phyloP scores from a whole-genome alignment of 2,113 vertebrate genomes.

The Saguinus imperator region DNA sequence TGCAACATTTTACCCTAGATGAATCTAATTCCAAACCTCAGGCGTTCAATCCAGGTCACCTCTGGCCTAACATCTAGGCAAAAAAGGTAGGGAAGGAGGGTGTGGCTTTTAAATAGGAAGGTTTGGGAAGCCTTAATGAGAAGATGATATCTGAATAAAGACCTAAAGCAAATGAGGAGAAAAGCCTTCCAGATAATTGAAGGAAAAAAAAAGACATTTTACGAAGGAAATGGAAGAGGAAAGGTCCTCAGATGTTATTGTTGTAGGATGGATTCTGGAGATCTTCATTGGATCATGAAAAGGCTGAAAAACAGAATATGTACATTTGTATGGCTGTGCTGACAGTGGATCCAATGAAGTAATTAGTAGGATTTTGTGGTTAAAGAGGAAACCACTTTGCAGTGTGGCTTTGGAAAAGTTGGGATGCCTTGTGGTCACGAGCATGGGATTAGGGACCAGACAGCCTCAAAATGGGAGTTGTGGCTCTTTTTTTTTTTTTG shows the following conservation, averaged over 20 bases:
- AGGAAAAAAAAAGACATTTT: background rate
- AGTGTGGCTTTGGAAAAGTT: rapidly evolving
- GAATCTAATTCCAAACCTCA: background rate
- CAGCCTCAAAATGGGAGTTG: background rate
- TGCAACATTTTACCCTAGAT: rapidly evolving
- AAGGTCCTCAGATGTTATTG: background rate
- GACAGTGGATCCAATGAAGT: background rate
- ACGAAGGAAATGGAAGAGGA: background rate
- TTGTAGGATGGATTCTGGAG: too few relatives aligned
- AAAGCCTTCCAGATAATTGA: background rate
- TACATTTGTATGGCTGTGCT: too few relatives aligned
- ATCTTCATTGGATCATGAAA: background rate
- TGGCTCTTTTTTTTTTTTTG: background rate
- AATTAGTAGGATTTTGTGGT: rapidly evolving
- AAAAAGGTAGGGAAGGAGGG: background rate
- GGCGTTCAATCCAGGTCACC: background rate
- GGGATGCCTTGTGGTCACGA: too few relatives aligned
- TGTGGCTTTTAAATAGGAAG: background rate
- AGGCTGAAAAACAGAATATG: background rate
- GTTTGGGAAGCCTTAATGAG: background rate
- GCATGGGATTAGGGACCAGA: background rate
- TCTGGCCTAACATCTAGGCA: background rate
- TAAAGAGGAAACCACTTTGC: background rate
- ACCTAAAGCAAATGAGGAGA: background rate
- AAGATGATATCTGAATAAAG: background rate